Base-by-base conservation (phyloP, 1,140 invertebrate genomes). In the Macrocentrus cingulum region DNA sequence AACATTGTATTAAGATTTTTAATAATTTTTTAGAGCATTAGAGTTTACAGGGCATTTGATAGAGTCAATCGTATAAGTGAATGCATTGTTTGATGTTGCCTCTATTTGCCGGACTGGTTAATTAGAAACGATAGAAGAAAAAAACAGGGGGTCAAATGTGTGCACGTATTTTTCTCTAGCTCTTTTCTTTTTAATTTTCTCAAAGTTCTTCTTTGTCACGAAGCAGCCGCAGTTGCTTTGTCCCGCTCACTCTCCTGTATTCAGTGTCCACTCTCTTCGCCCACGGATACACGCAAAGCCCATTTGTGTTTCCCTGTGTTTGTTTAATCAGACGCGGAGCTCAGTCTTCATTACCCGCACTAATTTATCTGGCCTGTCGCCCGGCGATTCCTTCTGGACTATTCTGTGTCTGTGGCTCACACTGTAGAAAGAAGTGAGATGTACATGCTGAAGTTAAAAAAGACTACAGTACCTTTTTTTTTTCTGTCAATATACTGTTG, bases 311-410 rank as follows among this genome's bases (percentile, higher is more conserved):
- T 68, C 67, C 41, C 60, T 74, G 73, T 75, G 70, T 75, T 74
- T 75, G 71, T 75, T 75, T 75, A 75, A 75, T 74, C 73, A 75
- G 72, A 71, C 70, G 59, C 65, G 63, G 65, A 68, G 64, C 71
- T 75, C 69, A 69, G 71, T 75, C 70, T 74, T 75, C 73, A 74
- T 75, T 75, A 75, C 68, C 61, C 56, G 57, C 61, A 62, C 69
- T 75, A 72, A 72, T 74, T 75, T 75, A 74, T 74, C 71, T 70
- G 61, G 61, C 71, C 67, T 70, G 70, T 74, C 70, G 66, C 56
- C 64, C 59, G n/a, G n/a, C n/a, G 59, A 58, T 62, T 68, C 59
- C 55, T 61, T 66, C 64, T 64, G 54, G 44, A 60, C 58, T 37
- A 36, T 22, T 15, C 1, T 44, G 41, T 55, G 16, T 55, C 42